These are phyloP conservation scores for Drosophila tani DNA, from an alignment of 1,140 invertebrate species.

Conservation along the genomic window DNA sequence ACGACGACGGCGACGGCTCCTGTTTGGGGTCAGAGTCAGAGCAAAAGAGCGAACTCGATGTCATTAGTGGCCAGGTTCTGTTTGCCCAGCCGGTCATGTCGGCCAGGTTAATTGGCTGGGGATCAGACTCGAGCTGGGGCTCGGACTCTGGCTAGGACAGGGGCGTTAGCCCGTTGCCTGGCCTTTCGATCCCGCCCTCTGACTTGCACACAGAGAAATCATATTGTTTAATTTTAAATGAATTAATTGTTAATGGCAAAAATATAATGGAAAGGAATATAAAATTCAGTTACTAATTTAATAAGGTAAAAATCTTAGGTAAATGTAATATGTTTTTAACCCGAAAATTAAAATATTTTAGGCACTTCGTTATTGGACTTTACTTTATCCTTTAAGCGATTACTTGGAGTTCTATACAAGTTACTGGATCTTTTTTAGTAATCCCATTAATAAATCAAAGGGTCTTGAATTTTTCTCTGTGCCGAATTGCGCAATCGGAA, in stretches of 20 bases:
- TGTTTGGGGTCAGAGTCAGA: constrained; percentile 61
- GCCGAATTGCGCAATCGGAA: constrained; percentile 56
- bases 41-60: constrained; percentile 52
- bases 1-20: constrained; percentile 31
- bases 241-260: background rate
- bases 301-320: no score
- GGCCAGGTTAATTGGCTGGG: constrained; percentile 79
- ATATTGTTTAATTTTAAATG: background rate
- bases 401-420: no score
- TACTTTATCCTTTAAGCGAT: no score
- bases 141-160: constrained; percentile 10
- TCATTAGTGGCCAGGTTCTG: constrained; percentile 76
- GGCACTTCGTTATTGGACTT: no score
- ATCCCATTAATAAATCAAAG: background rate
- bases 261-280: no score
- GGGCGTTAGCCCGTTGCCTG: constrained; percentile 64
- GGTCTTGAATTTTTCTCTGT: constrained; percentile 8
- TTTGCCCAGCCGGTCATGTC: constrained; percentile 60
- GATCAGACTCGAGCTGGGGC: constrained; percentile 32
- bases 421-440: no score
- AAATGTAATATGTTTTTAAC: no score
- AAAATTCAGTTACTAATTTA: background rate
- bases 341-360: no score
- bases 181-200: constrained; percentile 36
- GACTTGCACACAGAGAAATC: constrained; percentile 24